phyloP scores from a whole-genome alignment of 2,113 vertebrate genomes.

The Panurus biarmicus region DNA sequence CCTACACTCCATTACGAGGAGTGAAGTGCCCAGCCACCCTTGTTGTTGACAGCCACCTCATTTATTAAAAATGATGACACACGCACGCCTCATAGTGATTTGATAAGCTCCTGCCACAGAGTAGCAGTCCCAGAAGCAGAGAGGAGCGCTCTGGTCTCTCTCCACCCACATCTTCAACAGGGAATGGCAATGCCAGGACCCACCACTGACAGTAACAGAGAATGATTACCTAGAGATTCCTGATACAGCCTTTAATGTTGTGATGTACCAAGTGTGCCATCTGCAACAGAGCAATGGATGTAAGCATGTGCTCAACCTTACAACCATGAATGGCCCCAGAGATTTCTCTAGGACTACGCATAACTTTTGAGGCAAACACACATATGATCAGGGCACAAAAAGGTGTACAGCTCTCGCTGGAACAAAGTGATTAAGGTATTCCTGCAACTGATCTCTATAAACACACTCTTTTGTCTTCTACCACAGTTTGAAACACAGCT shows the following conservation, averaged over 20 bases:
- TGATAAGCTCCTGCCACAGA: background rate
- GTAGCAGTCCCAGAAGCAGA: background rate
- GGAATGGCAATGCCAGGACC: background rate
- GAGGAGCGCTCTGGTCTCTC: background rate
- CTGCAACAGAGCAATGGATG: background rate
- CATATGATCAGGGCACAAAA: fast-evolving
- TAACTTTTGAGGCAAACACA: background rate
- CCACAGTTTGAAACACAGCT: background rate
- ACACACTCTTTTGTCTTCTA: background rate
- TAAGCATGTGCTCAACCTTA: background rate
- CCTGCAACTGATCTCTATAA: background rate
- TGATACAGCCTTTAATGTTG: background rate
- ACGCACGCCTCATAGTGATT: fast-evolving
- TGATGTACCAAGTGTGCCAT: background rate
- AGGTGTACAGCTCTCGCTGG: background rate
- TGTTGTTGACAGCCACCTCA: background rate
- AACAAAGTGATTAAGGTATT: background rate
- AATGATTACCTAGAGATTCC: background rate
- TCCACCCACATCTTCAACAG: background rate
- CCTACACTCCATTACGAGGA: background rate
- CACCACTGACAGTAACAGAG: background rate
- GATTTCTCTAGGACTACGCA: background rate
- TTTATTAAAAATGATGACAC: background rate
- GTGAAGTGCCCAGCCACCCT: background rate
- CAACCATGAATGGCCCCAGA: background rate